Conservation (phyloP, 2,113 vertebrate genomes). For the Centropus unirufus region DNA sequence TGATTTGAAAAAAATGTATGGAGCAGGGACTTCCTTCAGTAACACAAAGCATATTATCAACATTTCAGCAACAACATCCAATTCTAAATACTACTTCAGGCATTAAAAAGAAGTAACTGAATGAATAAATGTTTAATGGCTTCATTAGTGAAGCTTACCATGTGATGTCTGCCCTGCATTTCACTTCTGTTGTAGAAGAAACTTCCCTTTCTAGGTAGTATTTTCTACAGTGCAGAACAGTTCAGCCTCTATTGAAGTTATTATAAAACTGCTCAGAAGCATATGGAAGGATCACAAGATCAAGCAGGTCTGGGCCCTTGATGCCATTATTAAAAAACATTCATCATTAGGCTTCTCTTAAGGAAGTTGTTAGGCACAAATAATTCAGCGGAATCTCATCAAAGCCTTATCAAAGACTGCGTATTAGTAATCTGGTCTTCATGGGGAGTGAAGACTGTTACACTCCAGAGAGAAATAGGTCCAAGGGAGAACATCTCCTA, state of each 20-base stretch:
- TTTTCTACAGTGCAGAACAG: not conserved
- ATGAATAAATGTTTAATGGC: not conserved
- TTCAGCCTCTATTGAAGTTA: not conserved
- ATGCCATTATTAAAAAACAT: constrained; percentile 55
- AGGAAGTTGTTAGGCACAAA: not conserved
- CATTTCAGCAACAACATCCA: not conserved
- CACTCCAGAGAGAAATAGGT: not conserved
- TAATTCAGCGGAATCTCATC: not conserved
- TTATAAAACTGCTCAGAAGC: not conserved
- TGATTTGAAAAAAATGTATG: not conserved
- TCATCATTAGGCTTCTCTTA: not conserved
- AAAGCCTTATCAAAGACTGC: not conserved
- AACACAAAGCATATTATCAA: not conserved
- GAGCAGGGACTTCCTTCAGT: not conserved
- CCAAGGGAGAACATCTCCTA: not conserved
- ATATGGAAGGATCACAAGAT: not conserved
- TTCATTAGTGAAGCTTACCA: not conserved
- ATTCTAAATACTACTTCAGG: not conserved
- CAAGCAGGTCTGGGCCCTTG: not conserved
- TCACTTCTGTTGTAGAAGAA: not conserved
- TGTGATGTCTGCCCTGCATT: not conserved
- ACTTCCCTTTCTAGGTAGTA: not conserved
- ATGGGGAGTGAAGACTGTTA: not conserved
- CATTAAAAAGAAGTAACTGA: not conserved
- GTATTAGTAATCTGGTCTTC: not conserved